Conservation (phyloP, 2,888 invertebrate species). For the Mechanitis mazaeus region DNA sequence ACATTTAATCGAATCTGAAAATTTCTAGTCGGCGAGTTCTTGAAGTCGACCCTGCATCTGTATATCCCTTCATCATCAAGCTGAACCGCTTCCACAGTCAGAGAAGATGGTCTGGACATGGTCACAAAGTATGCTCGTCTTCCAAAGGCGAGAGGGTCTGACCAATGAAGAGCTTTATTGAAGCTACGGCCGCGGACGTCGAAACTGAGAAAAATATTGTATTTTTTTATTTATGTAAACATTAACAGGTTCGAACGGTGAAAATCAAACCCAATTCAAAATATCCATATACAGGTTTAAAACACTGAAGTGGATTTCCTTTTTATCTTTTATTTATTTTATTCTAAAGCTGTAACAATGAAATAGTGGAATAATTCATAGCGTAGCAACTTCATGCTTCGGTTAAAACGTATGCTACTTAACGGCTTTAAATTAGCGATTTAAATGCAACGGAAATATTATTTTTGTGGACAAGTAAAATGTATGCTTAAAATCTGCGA, state of each 20-base stretch:
- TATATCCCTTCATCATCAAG: constrained; percentile 90
- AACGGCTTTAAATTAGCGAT: constrained; percentile 1
- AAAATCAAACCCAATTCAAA: background rate
- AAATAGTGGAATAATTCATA: constrained; percentile 3
- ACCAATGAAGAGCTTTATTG: constrained; percentile 88
- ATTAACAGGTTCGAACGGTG: background rate
- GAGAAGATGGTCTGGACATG: constrained; percentile 85
- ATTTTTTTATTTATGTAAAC: background rate
- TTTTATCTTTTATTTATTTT: background rate
- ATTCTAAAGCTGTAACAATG: background rate
- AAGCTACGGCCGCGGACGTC: constrained; percentile 90
- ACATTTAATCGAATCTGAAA: constrained; percentile 91
- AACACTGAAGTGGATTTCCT: background rate
- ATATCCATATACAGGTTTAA: background rate
- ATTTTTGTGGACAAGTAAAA: background rate
- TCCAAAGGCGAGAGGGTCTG: constrained; percentile 88
- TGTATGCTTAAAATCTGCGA: background rate
- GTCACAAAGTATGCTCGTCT: constrained; percentile 90
- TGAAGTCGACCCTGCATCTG: constrained; percentile 92
- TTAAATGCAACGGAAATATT: constrained; percentile 5
- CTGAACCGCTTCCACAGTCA: constrained; percentile 88
- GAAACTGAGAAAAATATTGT: constrained; percentile 75
- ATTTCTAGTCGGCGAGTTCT: constrained; percentile 90
- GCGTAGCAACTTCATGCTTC: background rate
- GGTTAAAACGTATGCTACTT: background rate